These are phyloP conservation scores for Mastomys natalensis DNA, from an alignment of 2,113 vertebrate genomes.

Conservation along the genomic window DNA sequence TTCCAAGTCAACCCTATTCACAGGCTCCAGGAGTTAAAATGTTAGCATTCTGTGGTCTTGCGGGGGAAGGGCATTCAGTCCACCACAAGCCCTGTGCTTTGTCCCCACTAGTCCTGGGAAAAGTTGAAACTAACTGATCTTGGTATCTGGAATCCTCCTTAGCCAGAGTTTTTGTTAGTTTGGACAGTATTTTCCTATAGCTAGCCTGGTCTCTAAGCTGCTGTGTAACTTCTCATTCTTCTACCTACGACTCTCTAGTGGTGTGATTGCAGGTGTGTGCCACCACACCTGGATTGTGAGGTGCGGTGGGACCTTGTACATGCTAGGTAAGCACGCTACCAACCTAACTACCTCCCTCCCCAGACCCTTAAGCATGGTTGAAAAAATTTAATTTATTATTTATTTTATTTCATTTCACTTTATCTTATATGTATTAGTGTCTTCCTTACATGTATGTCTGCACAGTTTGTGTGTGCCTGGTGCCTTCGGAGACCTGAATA, in stretches of 20 bases:
- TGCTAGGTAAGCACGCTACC: neutral
- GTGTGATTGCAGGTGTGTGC: neutral
- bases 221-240: neutral
- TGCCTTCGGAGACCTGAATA: neutral
- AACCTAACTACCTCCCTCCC: neutral
- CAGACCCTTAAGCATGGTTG: neutral
- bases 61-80: neutral
- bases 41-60: neutral
- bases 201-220: neutral
- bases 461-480: neutral
- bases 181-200: neutral
- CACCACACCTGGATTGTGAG: neutral
- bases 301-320: neutral
- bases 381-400: neutral
- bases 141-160: neutral
- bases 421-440: neutral
- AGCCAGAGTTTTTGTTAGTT: neutral
- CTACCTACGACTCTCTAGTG: neutral
- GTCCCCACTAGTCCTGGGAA: neutral
- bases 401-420: neutral
- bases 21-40: neutral
- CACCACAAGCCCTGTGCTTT: accelerated
- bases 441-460: neutral
- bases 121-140: neutral
- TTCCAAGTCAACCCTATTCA: neutral